A percentile compares a stretch with the other conserved stretches of the same genome.
These are phyloP conservation scores for Irena cyanogastra DNA, from an alignment of 2,113 vertebrate genomes.

Conservation along the genomic window DNA sequence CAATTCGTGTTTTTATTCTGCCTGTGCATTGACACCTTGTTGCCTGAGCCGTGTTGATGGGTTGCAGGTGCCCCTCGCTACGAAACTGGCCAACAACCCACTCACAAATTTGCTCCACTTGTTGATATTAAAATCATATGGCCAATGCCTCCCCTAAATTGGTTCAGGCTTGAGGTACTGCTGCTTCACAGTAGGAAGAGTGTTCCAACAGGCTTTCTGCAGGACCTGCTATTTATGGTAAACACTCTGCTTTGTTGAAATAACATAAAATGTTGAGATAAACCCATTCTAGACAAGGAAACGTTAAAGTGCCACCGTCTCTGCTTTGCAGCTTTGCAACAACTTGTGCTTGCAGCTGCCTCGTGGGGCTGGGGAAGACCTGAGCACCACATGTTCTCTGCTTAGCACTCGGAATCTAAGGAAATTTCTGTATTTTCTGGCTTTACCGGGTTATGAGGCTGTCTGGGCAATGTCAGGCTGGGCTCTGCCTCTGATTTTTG, in stretches of 20 bases:
- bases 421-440: not conserved
- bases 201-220: slow-evolving; percentile 17
- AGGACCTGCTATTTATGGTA: slow-evolving; percentile 47
- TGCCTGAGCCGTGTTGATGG: slow-evolving; percentile 34
- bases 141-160: slow-evolving; percentile 51
- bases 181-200: slow-evolving; percentile 29
- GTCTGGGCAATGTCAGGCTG: not conserved
- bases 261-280: slow-evolving; percentile 29
- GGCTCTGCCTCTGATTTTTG: not conserved
- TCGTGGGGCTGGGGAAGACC: not conserved
- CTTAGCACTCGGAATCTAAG: not conserved
- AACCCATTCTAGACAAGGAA: slow-evolving; percentile 2
- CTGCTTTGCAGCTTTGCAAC: not conserved
- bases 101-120: slow-evolving; percentile 50
- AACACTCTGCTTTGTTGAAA: slow-evolving; percentile 41
- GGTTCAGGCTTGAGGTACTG: slow-evolving; percentile 49
- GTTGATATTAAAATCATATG: slow-evolving; percentile 66
- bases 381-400: not conserved
- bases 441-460: not conserved
- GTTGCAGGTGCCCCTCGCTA: slow-evolving; percentile 47
- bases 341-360: not conserved
- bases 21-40: slow-evolving; percentile 48
- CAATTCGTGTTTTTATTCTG: not conserved
- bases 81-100: slow-evolving; percentile 35
- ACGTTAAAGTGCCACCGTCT: not conserved